Evolutionary conservation across 2,797 vertebrate genomes (phyloP), one percentile per base, ranked within the genome.

Genomic region (Anguilla marmorata): DNA sequence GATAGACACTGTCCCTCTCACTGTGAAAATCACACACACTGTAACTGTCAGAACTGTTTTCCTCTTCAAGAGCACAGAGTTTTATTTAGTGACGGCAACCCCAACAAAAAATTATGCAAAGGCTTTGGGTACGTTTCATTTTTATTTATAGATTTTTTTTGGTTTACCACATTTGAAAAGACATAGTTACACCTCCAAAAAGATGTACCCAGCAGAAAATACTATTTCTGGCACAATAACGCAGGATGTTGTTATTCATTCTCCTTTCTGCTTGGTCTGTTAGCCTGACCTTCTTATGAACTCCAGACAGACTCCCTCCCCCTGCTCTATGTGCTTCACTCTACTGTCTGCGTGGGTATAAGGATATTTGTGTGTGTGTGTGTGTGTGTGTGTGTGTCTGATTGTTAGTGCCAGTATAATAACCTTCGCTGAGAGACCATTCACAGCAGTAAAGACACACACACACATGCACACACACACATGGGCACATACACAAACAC

Each of bases 231-330:
- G 54, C 54, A 56, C 54, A n/a, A 66, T 66, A 66, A 9, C 24
- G 24, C 63, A 66, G 63, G 63, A 66, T 66, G 63, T 66, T 66
- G 12, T 66, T 66, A n/a, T 52, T 54, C 41, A 12, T 86, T 5
- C 6, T 86, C n/a, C 50, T 7, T 76, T 58, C 27, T 30, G 4
- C 50, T 58, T 11, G 19, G 2, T 19, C 72, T 80, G 72, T 37
- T 37, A 58, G 30, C 30, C 72, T 56, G 72, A 86, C 52, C 52
- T 80, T 79, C 27, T 72, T 9, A 11, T 60, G 86, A 87, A 80
- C 30, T 79, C 50, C 19, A 7, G 6, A 24, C 14, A 37, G 14
- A 52, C 41, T 24, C 66, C 66, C 45, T 12, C n/a, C 60, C 14
- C 4, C 14, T 5, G 14, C n/a, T 52, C 27, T 52, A 11, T 52